Evolutionary conservation across 2,888 invertebrate genomes (phyloP), one percentile per base, ranked within the genome.

Genomic region (Aethes cnicana): DNA sequence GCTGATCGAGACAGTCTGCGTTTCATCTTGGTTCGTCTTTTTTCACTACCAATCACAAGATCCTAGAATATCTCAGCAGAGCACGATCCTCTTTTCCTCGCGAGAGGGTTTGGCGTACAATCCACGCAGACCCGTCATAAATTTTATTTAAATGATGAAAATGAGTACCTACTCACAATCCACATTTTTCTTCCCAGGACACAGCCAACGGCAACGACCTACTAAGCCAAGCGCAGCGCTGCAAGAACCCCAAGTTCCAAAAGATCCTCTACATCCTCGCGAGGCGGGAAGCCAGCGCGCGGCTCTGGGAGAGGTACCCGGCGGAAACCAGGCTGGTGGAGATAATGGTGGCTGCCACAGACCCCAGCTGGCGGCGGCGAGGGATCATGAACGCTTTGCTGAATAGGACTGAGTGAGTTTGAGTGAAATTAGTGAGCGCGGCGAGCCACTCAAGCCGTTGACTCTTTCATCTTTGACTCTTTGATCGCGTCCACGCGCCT

Each of bases 361-460:
- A 94, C 60, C 87, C 86, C 0, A 81, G 81, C 8, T 94, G 92
- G 91, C 84, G 94, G 56, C 92, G 92, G 37, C 88, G 90, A 57
- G 94, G 95, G 2, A 91, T 95, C 53, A 94, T 92, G 63, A 93
- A 92, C 57, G 84, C 86, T 12, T 81, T 95, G 8, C 76, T 94
- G 58, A 81, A 90, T 39, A 91, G 84, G 63, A 91, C 94, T 3
- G 91, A 92, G 94, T 94, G 81, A 89, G 91, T 66, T 12, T 2
- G 3, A 16, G 17, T 6, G 8, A 3, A 33, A 2, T 9, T 37
- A n/a, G n/a, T n/a, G n/a, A n/a, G n/a, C n/a, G n/a, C n/a, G n/a
- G n/a, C n/a, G n/a, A n/a, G n/a, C n/a, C n/a, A n/a, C n/a, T n/a
- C n/a, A n/a, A n/a, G n/a, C n/a, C n/a, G n/a, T n/a, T n/a, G n/a